Evolutionary conservation across 1,140 invertebrate genomes (phyloP).

Genomic region (Coptotermes formosanus): DNA sequence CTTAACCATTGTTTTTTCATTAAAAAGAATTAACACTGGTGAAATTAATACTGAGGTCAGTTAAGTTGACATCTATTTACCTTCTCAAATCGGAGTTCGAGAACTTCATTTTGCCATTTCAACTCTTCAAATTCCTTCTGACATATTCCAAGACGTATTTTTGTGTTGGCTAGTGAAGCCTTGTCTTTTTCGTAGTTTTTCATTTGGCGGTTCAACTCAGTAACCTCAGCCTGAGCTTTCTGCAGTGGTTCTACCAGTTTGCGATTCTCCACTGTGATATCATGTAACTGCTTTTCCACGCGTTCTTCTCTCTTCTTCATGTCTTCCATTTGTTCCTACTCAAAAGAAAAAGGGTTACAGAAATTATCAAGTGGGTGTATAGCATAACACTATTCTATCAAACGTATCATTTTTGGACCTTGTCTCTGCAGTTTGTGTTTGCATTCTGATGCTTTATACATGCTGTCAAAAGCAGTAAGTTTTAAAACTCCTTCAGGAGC

Average conservation of each 20-base stretch:
- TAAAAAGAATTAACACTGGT: no score
- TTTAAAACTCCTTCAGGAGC: no score
- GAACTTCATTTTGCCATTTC: conserved; percentile 72
- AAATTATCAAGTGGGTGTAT: not conserved
- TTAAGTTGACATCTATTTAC: conserved; percentile 45
- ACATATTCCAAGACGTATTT: conserved; percentile 51
- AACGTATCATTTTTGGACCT: no score
- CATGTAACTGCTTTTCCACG: conserved; percentile 65
- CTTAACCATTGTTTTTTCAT: no score
- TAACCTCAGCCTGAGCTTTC: conserved; percentile 62
- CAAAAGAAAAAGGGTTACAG: not conserved
- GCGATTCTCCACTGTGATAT: conserved; percentile 69
- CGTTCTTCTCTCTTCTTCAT: conserved; percentile 78
- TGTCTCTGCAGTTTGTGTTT: no score
- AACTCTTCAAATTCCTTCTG: conserved; percentile 69
- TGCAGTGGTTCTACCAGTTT: conserved; percentile 69
- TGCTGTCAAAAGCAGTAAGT: no score
- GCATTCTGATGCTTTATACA: no score
- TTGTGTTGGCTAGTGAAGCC: conserved; percentile 66
- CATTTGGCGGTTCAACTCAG: conserved; percentile 69
- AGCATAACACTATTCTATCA: no score
- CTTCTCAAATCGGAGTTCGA: conserved; percentile 76
- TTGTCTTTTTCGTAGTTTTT: conserved; percentile 81
- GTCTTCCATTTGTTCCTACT: conserved; percentile 78
- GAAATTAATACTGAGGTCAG: not conserved